Base-by-base conservation (phyloP, 37 sponge, comb jelly and placozoan genomes). In the Oopsacas minuta region DNA sequence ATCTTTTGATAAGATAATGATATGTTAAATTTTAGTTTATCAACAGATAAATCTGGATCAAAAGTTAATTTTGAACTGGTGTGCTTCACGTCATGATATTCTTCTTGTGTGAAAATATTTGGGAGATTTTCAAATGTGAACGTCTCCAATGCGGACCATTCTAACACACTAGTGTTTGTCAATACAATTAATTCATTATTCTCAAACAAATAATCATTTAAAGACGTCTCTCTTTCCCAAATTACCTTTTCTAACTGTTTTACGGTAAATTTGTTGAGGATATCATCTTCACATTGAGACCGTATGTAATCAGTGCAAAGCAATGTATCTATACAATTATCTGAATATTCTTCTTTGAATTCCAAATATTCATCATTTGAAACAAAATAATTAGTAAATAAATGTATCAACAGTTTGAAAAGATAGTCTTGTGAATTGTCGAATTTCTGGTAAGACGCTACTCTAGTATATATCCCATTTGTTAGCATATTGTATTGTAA, bases 401-500 rank as follows among this genome's bases (percentile, higher is more conserved):
- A 42, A 42, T 42, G 49, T 8, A 17, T 8, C 49, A 42, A 42
- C 15, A 42, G 49, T 17, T 17, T 8, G 15, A 42, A 42, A 17
- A 42, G 49, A 42, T 8, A 42, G 15, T 42, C 15, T 42, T 42
- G 49, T 42, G 49, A 42, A 8, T 8, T 17, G 12, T 42, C 49
- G 8, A 42, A 42, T 42, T 42, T 8, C 15, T 42, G 49, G 15
- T 15, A 42, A 17, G 49, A 42, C 8, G 12, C 49, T 42, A 88
- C 84, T 82, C 85, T 69, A 32, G 88, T 49, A 32, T 88, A 38
- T 0, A 87, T 39, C 23, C 95, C 95, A 35, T 52, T 46, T 0
- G 93, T 81, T 12, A 94, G 84, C 5, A 91, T 32, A 52, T 92
- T 90, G 15, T 93, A 89, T 83, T 94, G 95, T 0, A 92, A 83